Percentiles rank a stretch among this genome's conserved stretches.
These are phyloP conservation scores for Eidolon helvum DNA, from an alignment of 2,113 vertebrate genomes.

Conservation along the genomic window DNA sequence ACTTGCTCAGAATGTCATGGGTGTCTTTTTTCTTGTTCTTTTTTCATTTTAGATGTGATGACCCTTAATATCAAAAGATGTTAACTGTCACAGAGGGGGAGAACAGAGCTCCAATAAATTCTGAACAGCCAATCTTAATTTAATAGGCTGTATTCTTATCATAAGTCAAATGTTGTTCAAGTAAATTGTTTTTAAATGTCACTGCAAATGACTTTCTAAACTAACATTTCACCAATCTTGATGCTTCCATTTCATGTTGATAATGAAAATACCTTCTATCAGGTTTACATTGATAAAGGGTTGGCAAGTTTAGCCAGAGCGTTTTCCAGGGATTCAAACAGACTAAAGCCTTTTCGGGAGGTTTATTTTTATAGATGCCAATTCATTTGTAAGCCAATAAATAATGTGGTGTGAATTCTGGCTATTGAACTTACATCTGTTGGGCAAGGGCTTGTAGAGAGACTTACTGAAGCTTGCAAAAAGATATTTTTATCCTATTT, in stretches of 20 bases:
- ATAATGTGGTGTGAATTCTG: slow-evolving; percentile 64
- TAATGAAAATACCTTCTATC: slow-evolving; percentile 59
- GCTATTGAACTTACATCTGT: slow-evolving; percentile 59
- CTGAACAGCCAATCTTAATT: slow-evolving; percentile 55
- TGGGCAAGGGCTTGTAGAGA: background rate
- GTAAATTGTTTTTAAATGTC: slow-evolving; percentile 72
- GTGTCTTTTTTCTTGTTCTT: slow-evolving; percentile 18
- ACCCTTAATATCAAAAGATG: slow-evolving; percentile 39
- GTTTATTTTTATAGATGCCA: slow-evolving; percentile 55
- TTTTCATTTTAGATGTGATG: slow-evolving; percentile 42
- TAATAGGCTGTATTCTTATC: slow-evolving; percentile 60
- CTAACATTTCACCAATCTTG: slow-evolving; percentile 30
- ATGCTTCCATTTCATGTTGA: slow-evolving; percentile 42
- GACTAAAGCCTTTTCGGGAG: slow-evolving; percentile 3
- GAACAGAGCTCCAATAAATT: background rate
- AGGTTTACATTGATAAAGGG: slow-evolving; percentile 8
- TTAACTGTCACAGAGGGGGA: background rate
- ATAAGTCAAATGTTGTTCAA: slow-evolving; percentile 48
- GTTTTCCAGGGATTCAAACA: slow-evolving; percentile 28
- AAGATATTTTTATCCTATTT: slow-evolving; percentile 23
- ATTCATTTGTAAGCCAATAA: slow-evolving; percentile 61
- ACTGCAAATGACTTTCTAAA: slow-evolving; percentile 68
- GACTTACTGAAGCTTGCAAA: slow-evolving; percentile 22
- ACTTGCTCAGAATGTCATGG: slow-evolving; percentile 14
- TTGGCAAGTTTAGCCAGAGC: background rate